phyloP scores from a whole-genome alignment of 2,888 invertebrate genomes.

The Napeogenes inachia region DNA sequence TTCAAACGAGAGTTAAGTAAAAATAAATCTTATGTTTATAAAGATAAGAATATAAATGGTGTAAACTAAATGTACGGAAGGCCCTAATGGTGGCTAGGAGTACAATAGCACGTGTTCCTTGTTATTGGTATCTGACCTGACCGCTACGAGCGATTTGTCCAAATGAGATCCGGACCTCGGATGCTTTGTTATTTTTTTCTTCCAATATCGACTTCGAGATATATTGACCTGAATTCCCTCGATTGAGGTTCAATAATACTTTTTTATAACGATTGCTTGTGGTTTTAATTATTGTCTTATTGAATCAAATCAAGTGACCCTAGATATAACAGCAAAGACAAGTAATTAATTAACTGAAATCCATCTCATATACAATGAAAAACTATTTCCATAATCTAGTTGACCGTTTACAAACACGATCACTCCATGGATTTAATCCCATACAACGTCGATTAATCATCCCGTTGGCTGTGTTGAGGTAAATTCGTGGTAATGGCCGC shows the following conservation, averaged over 20 bases:
- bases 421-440: conserved; percentile 33
- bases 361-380: background rate
- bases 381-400: conserved; percentile 7
- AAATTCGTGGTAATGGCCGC: conserved; percentile 67
- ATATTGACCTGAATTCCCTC: conserved; percentile 26
- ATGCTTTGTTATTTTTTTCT: conserved; percentile 65
- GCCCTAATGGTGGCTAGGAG: conserved; percentile 71
- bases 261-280: conserved; percentile 9
- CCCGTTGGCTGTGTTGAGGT: conserved; percentile 56
- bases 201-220: conserved; percentile 26
- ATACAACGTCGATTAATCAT: conserved; percentile 41
- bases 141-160: conserved; percentile 76
- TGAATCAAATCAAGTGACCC: background rate
- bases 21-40: conserved; percentile 21
- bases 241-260: conserved; percentile 21
- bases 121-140: conserved; percentile 76
- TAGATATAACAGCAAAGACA: too few relatives aligned
- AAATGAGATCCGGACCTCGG: conserved; percentile 74
- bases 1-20: conserved; percentile 12
- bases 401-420: conserved; percentile 5
- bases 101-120: conserved; percentile 74
- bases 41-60: conserved; percentile 35
- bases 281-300: conserved; percentile 21
- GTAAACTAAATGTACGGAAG: conserved; percentile 56
- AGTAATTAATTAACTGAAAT: too few relatives aligned